Conservation (phyloP, 2,797 vertebrate genomes). For the Phylloscopus collybita region DNA sequence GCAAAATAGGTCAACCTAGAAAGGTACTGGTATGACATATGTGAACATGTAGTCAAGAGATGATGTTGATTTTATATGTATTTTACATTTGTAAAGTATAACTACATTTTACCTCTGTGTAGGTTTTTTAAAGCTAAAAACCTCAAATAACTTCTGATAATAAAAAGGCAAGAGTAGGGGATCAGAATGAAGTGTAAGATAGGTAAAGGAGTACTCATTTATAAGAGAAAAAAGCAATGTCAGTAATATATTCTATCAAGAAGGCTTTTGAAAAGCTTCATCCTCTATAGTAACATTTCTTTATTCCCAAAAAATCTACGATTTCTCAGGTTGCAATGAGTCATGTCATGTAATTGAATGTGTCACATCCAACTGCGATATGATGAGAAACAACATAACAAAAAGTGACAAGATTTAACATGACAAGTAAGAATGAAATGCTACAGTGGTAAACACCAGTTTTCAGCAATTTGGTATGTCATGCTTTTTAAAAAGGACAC, state of each 20-base stretch:
- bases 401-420: conserved; percentile 62
- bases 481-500: conserved; percentile 57
- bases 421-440: conserved; percentile 58
- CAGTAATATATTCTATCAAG: not conserved
- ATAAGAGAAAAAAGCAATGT: not conserved
- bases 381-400: conserved; percentile 54
- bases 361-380: conserved; percentile 47
- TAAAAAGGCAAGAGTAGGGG: not conserved
- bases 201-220: not conserved
- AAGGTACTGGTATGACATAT: not conserved
- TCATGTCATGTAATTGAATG: conserved; percentile 56
- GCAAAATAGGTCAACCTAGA: not conserved
- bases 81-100: not conserved
- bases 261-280: not conserved
- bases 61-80: not conserved
- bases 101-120: not conserved
- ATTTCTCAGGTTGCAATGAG: conserved; percentile 54
- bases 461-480: conserved; percentile 56
- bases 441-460: conserved; percentile 26
- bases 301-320: conserved; percentile 32
- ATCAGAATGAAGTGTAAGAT: not conserved
- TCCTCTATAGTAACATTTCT: not conserved
- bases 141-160: not conserved
- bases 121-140: not conserved
- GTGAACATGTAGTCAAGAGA: not conserved